These are phyloP conservation scores for Epirrhoe alternata DNA, from an alignment of 2,888 invertebrate genomes.

Conservation along the genomic window DNA sequence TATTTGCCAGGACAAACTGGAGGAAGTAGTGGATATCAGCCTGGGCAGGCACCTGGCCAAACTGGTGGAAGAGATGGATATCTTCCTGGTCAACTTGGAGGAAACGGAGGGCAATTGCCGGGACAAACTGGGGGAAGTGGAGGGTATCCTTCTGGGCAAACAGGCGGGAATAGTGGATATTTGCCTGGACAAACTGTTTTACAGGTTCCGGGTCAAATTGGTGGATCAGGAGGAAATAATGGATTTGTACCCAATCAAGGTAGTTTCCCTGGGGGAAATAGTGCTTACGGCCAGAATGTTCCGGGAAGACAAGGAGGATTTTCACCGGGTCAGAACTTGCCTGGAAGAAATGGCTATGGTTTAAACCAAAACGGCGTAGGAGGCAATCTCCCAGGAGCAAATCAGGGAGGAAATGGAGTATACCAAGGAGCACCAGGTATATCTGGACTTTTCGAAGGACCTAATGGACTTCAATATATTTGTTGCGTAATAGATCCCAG, in stretches of 20 bases:
- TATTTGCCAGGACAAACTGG: not conserved
- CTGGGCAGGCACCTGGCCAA: constrained; percentile 16
- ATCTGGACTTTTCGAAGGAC: constrained; percentile 52
- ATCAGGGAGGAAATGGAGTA: constrained; percentile 16
- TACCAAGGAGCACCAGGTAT: constrained; percentile 35
- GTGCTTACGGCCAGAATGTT: constrained; percentile 10
- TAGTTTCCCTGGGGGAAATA: constrained; percentile 37
- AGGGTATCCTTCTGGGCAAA: constrained; percentile 23
- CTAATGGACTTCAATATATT: constrained; percentile 55
- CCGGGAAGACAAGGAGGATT: too few species aligned
- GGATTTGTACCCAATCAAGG: constrained; percentile 35
- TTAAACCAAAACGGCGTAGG: constrained; percentile 22
- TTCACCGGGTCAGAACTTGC: constrained; percentile 1
- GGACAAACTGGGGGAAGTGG: constrained; percentile 19
- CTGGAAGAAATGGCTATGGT: constrained; percentile 4
- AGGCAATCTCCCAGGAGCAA: constrained; percentile 17
- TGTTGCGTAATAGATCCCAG: constrained; percentile 56
- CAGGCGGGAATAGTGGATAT: constrained; percentile 14
- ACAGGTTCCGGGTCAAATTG: constrained; percentile 33
- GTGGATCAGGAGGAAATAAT: constrained; percentile 23
- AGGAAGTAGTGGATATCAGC: constrained; percentile 9
- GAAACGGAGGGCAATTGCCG: constrained; percentile 21
- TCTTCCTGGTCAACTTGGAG: constrained; percentile 17
- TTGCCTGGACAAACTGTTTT: constrained; percentile 21
- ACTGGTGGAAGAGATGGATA: constrained; percentile 15